Conservation (phyloP, 2,113 vertebrate species). For the Etheostoma spectabile region DNA sequence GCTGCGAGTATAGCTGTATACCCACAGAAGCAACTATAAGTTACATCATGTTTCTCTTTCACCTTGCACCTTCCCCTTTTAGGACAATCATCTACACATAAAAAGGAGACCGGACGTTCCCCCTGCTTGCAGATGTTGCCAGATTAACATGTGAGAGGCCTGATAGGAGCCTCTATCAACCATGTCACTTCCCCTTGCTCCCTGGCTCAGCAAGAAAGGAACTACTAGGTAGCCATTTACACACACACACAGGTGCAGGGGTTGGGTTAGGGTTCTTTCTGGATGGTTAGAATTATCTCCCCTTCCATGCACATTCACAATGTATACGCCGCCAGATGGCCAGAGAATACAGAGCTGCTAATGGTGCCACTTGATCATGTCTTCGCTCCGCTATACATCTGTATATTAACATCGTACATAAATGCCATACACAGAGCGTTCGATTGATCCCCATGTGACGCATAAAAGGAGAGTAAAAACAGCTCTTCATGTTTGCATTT, state of each 20-base stretch:
- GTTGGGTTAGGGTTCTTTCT: conserved; percentile 58
- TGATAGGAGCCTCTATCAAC: conserved; percentile 69
- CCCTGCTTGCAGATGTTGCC: conserved; percentile 52
- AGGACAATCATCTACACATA: conserved; percentile 5
- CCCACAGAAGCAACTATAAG: background rate
- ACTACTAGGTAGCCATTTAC: conserved; percentile 48
- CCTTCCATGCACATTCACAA: conserved; percentile 62
- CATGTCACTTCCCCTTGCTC: conserved; percentile 71
- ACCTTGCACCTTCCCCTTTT: conserved; percentile 25
- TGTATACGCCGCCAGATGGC: conserved; percentile 70
- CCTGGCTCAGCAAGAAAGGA: conserved; percentile 39
- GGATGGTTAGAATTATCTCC: conserved; percentile 68
- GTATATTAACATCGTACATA: conserved; percentile 60
- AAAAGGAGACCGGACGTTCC: conserved; percentile 66
- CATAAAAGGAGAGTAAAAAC: conserved; percentile 47
- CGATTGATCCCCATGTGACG: conserved; percentile 59
- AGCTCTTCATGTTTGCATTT: conserved; percentile 26
- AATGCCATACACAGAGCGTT: conserved; percentile 36
- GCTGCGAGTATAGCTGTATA: background rate
- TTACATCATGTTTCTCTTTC: conserved; percentile 33
- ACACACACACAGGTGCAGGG: conserved; percentile 1
- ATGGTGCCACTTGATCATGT: conserved; percentile 73
- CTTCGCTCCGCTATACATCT: conserved; percentile 62
- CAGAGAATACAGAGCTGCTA: conserved; percentile 61
- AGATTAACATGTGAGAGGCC: conserved; percentile 65